phyloP scores from a whole-genome alignment of 2,888 invertebrate genomes.

The Hypsopygia costalis region DNA sequence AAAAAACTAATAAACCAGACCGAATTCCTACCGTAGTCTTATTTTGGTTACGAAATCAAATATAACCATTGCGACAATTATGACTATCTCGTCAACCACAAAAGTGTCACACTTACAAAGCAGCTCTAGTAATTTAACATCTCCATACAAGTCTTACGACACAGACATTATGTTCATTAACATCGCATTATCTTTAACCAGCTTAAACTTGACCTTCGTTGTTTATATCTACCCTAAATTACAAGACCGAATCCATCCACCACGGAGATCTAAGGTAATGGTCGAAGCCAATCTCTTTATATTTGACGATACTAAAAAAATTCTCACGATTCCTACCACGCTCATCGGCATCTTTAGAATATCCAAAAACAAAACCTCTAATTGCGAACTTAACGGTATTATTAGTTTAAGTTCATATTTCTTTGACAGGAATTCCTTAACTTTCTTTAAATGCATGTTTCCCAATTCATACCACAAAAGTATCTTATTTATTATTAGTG shows the following conservation, averaged over 20 bases:
- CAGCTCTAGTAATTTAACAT: slow-evolving; percentile 13
- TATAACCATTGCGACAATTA: slow-evolving; percentile 2
- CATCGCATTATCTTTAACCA: slow-evolving; percentile 15
- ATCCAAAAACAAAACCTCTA: neutral
- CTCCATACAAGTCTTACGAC: slow-evolving; percentile 12
- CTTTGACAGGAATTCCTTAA: slow-evolving; percentile 6
- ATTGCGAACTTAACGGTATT: neutral
- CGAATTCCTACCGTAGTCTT: too few species aligned
- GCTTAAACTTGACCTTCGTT: slow-evolving; percentile 7
- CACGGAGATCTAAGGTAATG: slow-evolving; percentile 2
- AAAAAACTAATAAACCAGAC: too few species aligned
- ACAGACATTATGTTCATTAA: slow-evolving; percentile 15
- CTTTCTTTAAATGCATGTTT: neutral
- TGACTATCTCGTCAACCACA: slow-evolving; percentile 9
- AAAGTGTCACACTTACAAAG: slow-evolving; percentile 10
- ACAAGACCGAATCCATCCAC: neutral
- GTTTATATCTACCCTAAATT: neutral
- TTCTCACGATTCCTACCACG: slow-evolving; percentile 1
- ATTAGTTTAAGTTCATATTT: slow-evolving; percentile 5
- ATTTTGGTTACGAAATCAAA: slow-evolving; percentile 4
- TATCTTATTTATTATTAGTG: slow-evolving; percentile 17
- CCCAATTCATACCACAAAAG: slow-evolving; percentile 15
- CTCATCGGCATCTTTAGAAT: neutral
- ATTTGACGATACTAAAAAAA: neutral
- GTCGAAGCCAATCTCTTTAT: neutral